Percentiles rank a stretch among this genome's conserved stretches.
Evolutionary conservation across 2,797 vertebrate genomes (phyloP).

Genomic region (Helostoma temminkii): DNA sequence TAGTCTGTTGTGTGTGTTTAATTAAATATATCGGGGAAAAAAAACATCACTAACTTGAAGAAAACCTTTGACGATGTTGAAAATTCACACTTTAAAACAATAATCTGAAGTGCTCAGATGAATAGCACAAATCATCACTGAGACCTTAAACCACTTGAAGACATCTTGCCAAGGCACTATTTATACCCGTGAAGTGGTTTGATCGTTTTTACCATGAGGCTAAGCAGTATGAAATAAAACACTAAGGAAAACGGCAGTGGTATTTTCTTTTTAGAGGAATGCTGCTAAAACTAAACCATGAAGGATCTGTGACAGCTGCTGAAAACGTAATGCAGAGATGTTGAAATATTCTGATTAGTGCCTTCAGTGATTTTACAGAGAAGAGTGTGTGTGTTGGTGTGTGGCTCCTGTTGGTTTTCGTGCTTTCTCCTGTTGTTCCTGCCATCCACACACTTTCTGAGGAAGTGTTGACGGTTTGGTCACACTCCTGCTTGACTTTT

Average conservation of each 20-base stretch:
- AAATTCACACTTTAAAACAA: constrained; percentile 41
- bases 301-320: constrained; percentile 18
- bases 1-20: constrained; percentile 4
- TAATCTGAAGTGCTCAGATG: constrained; percentile 13
- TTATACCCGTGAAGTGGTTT: constrained; percentile 55
- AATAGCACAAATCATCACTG: constrained; percentile 11
- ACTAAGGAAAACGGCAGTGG: constrained; percentile 31
- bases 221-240: constrained; percentile 60
- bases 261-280: constrained; percentile 42
- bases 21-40: constrained; percentile 20
- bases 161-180: constrained; percentile 70
- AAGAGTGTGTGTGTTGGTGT: constrained; percentile 23
- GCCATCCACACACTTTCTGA: constrained; percentile 50
- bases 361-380: constrained; percentile 36
- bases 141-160: constrained; percentile 46
- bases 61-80: constrained; percentile 10
- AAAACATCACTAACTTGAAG: background rate
- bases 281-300: constrained; percentile 52
- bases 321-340: constrained; percentile 36
- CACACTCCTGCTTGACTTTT: constrained; percentile 39
- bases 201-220: constrained; percentile 34
- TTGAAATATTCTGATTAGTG: constrained; percentile 44
- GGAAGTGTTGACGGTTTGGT: constrained; percentile 31
- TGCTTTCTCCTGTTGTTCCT: constrained; percentile 35
- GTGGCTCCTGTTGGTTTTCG: constrained; percentile 39